Percentiles rank a stretch among this genome's conserved stretches.
Conservation (phyloP, 1,140 invertebrate species). For the Temnothorax longispinosus region DNA sequence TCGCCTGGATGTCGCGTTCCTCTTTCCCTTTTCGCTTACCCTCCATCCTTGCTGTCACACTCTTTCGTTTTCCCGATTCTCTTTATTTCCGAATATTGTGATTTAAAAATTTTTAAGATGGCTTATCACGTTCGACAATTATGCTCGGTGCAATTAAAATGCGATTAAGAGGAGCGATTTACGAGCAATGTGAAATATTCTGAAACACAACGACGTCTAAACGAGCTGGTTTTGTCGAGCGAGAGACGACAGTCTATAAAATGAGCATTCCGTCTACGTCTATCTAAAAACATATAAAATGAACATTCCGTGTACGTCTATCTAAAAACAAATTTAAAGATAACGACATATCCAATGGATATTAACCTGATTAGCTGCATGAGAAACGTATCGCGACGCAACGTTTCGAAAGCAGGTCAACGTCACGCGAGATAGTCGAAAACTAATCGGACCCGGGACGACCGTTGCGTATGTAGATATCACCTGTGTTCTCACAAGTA, state of each 20-base stretch:
- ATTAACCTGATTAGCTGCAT: not conserved
- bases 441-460: conserved; percentile 31
- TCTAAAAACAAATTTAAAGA: not conserved
- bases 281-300: not conserved
- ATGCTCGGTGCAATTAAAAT: not conserved
- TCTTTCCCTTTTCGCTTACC: not conserved
- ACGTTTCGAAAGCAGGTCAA: conserved; percentile 32
- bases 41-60: not conserved
- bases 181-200: not conserved
- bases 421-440: conserved; percentile 36
- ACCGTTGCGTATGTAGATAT: not conserved
- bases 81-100: not conserved
- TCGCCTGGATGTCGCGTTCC: not conserved
- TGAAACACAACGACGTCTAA: not conserved
- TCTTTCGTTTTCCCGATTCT: not conserved
- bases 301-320: not conserved
- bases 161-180: not conserved
- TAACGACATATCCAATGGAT: not conserved
- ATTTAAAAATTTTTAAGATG: not conserved
- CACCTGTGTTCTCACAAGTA: conserved; percentile 32
- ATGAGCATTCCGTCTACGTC: not conserved
- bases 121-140: not conserved
- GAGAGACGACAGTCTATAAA: not conserved
- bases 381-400: not conserved
- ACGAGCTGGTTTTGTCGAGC: not conserved